These are phyloP conservation scores for Sula dactylatra DNA, from an alignment of 2,113 vertebrate species.

Conservation along the genomic window DNA sequence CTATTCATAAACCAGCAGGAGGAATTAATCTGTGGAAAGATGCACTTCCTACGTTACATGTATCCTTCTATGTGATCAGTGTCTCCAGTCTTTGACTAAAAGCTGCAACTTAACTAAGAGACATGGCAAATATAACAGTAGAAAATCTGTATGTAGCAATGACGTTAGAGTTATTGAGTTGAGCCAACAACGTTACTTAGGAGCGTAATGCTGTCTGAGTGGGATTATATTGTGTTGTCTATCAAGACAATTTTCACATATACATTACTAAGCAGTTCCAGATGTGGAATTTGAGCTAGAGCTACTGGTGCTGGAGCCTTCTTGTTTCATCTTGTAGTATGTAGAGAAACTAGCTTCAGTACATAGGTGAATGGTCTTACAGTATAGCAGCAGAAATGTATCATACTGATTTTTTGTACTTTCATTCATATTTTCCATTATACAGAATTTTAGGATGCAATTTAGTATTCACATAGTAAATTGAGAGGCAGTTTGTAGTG, in stretches of 20 bases:
- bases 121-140: background rate
- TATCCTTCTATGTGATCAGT: background rate
- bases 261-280: slow-evolving; percentile 46
- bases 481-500: background rate
- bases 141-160: background rate
- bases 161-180: background rate
- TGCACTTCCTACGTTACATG: background rate
- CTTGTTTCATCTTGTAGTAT: background rate
- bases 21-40: background rate
- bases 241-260: slow-evolving; percentile 46
- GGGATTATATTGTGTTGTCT: slow-evolving; percentile 39
- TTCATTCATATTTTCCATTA: background rate
- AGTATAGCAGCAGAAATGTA: background rate
- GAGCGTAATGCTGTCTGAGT: background rate
- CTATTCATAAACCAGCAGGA: slow-evolving; percentile 30
- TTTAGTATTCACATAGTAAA: background rate
- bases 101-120: background rate
- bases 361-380: background rate
- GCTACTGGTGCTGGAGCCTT: background rate
- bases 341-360: background rate
- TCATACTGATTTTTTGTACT: background rate
- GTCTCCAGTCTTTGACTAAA: background rate
- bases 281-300: slow-evolving; percentile 16
- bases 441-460: background rate
- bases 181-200: background rate